Evolutionary conservation across 2,888 invertebrate genomes (phyloP).

Genomic region (Myopa testacea): DNA sequence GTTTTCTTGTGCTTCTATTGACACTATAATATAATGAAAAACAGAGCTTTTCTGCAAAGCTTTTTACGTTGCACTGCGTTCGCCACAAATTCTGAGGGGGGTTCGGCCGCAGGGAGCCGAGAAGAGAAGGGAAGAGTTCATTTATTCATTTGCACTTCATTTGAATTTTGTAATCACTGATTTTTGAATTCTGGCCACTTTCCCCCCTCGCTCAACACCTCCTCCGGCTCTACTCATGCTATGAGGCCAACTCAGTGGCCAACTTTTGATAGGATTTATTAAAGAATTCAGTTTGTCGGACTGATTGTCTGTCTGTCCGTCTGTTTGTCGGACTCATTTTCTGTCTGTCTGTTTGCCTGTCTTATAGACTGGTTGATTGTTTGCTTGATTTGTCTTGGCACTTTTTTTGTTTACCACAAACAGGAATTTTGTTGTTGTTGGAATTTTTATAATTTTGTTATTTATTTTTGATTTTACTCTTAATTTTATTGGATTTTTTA

Average conservation of each 20-base stretch:
- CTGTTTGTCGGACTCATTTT: neutral
- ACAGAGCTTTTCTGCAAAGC: neutral
- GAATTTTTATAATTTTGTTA: neutral
- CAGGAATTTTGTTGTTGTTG: neutral
- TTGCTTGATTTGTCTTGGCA: neutral
- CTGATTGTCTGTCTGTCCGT: neutral
- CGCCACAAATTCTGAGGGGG: no score
- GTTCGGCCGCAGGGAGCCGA: no score
- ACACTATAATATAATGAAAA: neutral
- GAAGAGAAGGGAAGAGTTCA: neutral
- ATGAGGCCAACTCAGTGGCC: neutral
- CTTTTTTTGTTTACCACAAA: neutral
- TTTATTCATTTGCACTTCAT: neutral
- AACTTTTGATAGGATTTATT: neutral
- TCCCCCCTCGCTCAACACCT: neutral
- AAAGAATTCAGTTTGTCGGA: neutral
- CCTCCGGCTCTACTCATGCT: neutral
- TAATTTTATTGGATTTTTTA: neutral
- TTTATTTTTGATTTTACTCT: neutral
- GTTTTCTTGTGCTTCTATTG: neutral
- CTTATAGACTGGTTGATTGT: neutral
- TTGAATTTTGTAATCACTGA: constrained; percentile 6
- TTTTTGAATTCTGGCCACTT: neutral
- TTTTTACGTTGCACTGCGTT: neutral
- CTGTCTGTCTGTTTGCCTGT: neutral